Evolutionary conservation across 2,797 vertebrate species (phyloP).

Genomic region (Alexandromys oeconomus): DNA sequence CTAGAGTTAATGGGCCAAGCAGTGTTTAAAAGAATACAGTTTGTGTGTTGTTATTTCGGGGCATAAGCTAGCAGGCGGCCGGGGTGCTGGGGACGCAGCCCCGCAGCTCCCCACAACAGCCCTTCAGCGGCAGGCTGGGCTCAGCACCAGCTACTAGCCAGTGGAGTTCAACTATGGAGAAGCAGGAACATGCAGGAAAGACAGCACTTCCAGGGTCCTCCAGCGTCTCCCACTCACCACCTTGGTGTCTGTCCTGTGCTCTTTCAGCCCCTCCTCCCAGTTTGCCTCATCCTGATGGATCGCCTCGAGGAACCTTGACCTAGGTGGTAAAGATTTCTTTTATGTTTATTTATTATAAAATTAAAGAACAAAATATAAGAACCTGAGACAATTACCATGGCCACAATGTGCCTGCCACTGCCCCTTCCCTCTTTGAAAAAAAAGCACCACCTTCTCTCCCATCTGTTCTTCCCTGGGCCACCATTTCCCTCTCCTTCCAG

Average conservation of each 20-base stretch:
- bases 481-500: not conserved
- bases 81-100: no score
- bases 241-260: not conserved
- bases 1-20: no score
- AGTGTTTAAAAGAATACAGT: no score
- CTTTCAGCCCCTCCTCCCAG: not conserved
- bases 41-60: no score
- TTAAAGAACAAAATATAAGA: not conserved
- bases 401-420: not conserved
- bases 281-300: not conserved
- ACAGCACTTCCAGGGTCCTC: not conserved
- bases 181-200: not conserved
- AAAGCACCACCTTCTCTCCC: not conserved
- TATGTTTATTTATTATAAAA: not conserved
- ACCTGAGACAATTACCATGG: not conserved
- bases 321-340: not conserved
- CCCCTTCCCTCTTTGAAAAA: not conserved
- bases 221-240: not conserved
- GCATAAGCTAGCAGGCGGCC: no score
- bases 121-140: not conserved
- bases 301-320: slow-evolving; percentile 48
- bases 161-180: not conserved
- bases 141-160: not conserved
- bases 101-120: no score
- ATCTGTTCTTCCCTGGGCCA: not conserved